These are phyloP conservation scores for Premnoplex brunnescens DNA, from an alignment of 2,797 vertebrate genomes.

Conservation along the genomic window DNA sequence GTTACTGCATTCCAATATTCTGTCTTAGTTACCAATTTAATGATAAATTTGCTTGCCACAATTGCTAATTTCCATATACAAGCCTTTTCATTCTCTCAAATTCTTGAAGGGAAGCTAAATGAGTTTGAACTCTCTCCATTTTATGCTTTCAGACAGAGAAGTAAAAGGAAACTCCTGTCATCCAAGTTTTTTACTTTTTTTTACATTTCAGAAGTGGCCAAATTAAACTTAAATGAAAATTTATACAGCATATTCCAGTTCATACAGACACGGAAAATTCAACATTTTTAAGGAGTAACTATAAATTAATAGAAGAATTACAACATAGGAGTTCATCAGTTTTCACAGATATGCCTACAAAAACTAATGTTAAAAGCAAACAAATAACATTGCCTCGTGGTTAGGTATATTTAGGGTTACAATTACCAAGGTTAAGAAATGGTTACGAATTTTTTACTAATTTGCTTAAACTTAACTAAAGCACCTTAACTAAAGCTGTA, in stretches of 20 bases:
- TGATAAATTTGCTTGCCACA: neutral
- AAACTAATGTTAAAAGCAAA: neutral
- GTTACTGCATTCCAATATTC: neutral
- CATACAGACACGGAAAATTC: neutral
- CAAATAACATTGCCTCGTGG: neutral
- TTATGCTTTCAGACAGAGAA: neutral
- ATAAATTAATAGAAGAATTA: neutral
- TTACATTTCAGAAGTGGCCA: neutral
- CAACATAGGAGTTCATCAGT: neutral
- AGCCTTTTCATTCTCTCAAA: neutral
- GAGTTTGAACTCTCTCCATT: neutral
- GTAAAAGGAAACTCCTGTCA: neutral
- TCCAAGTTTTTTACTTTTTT: neutral
- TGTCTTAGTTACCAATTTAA: neutral
- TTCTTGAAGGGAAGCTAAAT: neutral
- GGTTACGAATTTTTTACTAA: neutral
- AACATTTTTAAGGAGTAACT: neutral
- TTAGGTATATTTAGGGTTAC: neutral
- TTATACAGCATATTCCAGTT: neutral
- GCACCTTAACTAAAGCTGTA: neutral
- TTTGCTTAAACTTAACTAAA: neutral
- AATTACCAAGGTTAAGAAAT: neutral
- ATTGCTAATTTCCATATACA: neutral
- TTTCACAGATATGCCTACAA: neutral
- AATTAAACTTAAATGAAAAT: neutral